These are phyloP conservation scores for Aramus guarauna DNA, from an alignment of 2,113 vertebrate genomes.

Conservation along the genomic window DNA sequence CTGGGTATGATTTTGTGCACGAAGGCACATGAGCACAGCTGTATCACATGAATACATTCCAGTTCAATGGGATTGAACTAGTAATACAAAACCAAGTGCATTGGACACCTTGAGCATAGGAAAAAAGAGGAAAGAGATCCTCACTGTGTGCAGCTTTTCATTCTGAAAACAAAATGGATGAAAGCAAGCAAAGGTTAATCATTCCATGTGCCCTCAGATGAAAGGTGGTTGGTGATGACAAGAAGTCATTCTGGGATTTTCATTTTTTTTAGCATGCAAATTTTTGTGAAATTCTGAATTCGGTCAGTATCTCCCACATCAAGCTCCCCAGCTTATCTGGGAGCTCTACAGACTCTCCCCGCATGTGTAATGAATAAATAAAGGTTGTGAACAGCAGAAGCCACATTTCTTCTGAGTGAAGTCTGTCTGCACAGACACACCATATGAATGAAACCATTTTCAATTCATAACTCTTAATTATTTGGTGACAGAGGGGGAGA, in stretches of 20 bases:
- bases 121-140: neutral
- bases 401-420: neutral
- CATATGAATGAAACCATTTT: conserved; percentile 46
- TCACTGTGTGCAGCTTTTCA: neutral
- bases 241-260: neutral
- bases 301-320: neutral
- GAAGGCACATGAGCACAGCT: neutral
- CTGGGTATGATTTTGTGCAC: neutral
- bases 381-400: conserved; percentile 3
- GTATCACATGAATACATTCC: neutral
- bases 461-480: conserved; percentile 52
- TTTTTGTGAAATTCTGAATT: neutral
- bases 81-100: neutral
- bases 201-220: neutral
- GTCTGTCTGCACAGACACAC: conserved; percentile 26
- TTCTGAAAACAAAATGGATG: neutral
- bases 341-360: neutral
- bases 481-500: conserved; percentile 31
- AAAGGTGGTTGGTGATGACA: neutral
- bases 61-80: neutral
- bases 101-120: neutral
- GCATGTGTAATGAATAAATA: neutral
- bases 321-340: neutral
- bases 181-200: neutral
- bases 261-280: neutral